Evolutionary conservation across 2,797 vertebrate genomes (phyloP).

Genomic region (Octomys mimax): DNA sequence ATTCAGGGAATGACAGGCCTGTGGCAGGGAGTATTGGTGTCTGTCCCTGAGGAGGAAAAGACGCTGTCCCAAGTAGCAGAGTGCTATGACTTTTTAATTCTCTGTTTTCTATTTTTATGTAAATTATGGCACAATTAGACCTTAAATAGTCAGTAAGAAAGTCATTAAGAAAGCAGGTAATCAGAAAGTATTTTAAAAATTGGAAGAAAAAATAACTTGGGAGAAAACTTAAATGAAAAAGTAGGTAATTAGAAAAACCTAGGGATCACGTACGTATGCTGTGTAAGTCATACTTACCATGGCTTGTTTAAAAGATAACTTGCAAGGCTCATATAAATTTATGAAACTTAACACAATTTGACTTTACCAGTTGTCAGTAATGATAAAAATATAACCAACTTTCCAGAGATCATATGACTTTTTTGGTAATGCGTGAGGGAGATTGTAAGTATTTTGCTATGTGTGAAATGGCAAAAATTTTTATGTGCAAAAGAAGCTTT

Average conservation of each 20-base stretch:
- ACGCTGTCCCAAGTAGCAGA: neutral
- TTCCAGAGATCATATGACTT: slow-evolving; percentile 55
- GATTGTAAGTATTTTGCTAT: slow-evolving; percentile 59
- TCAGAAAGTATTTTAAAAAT: neutral
- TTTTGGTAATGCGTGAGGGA: slow-evolving; percentile 40
- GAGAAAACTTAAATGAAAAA: slow-evolving; percentile 48
- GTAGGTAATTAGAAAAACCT: slow-evolving; percentile 76
- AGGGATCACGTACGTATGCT: slow-evolving; percentile 46
- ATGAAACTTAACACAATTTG: neutral
- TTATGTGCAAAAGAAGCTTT: slow-evolving; percentile 73
- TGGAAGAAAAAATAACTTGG: neutral
- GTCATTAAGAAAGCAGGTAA: slow-evolving; percentile 76
- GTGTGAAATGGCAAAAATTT: slow-evolving; percentile 70
- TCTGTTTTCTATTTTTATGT: slow-evolving; percentile 80
- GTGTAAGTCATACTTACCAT: neutral
- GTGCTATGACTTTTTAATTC: slow-evolving; percentile 18
- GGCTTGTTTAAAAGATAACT: slow-evolving; percentile 59
- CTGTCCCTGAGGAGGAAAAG: neutral
- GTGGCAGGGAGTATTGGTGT: neutral
- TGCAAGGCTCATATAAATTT: slow-evolving; percentile 36
- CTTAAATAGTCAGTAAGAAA: slow-evolving; percentile 79
- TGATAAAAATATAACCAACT: slow-evolving; percentile 66
- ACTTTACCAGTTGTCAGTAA: slow-evolving; percentile 56
- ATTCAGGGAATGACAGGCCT: neutral
- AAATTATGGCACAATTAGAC: slow-evolving; percentile 78